Base-by-base conservation (phyloP, 1,140 invertebrate genomes). In the Meloidogyne exigua region DNA sequence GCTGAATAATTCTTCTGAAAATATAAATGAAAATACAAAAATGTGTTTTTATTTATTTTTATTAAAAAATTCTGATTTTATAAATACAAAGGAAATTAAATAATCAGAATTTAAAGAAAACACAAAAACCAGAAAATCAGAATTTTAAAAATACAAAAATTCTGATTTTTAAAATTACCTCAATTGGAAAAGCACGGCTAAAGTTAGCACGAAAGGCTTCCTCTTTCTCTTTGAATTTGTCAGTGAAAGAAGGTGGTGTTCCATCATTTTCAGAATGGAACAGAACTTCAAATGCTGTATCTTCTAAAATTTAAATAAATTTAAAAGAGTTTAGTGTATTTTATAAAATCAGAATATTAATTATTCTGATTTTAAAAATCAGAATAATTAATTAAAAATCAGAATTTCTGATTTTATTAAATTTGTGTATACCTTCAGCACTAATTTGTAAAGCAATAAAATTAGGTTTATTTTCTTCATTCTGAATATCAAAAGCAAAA, bases 371-470 rank as follows among this genome's bases (percentile, higher is more conserved):
- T 32, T 32, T 32, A 32, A 32, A 32, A 32, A 32, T 32, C 28
- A 32, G 28, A 32, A 32, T 32, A n/a, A n/a, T 32, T 32, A 2
- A 3, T 32, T 7, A 32, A 32, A 32, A 32, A 32, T 32, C 28
- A 32, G 28, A 32, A 32, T 32, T 32, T 32, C 28, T 32, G 7
- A 32, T 7, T 3, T 32, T 32, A 32, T 32, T 2, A 32, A 7
- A 32, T 3, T 32, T 32, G 7, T 3, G 7, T n/a, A 26, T 12
- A 71, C 42, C 75, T 68, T 72, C 7, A 23, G 57, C 26, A 42
- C 28, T 25, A 57, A 76, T 18, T 66, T 76, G 75, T 28, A 76
- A 13, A n/a, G 75, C 75, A 39, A 49, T 65, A 73, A 76, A 75
- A 49, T 76, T 76, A 5, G 66, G 44, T 13, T 68, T 42, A 63